Conservation (phyloP, 2,113 vertebrate species). For the Aspidoscelis tigris region DNA sequence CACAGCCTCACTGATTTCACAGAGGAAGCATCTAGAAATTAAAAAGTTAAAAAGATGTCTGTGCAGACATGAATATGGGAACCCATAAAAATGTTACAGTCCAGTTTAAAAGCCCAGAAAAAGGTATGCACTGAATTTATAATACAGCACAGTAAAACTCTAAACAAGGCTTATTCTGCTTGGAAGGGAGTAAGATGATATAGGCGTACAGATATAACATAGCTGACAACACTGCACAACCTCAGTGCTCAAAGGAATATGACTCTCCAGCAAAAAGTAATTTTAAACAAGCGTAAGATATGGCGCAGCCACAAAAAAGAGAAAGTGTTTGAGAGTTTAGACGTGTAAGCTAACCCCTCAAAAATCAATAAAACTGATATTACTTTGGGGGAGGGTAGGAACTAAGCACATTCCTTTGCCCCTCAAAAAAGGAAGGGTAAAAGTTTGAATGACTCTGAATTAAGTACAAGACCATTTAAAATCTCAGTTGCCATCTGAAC, state of each 20-base stretch:
- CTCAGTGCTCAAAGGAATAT: neutral
- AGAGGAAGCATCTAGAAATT: neutral
- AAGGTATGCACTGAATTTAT: too few species aligned
- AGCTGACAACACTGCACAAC: neutral
- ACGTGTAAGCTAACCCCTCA: slow-evolving; percentile 11
- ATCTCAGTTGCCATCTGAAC: too few species aligned
- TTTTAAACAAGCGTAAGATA: slow-evolving; percentile 31
- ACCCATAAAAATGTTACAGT: neutral
- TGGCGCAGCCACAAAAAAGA: neutral
- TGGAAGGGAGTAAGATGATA: neutral
- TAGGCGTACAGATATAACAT: neutral
- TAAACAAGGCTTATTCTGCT: neutral
- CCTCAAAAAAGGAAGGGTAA: slow-evolving; percentile 22
- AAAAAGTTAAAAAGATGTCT: neutral
- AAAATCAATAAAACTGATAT: slow-evolving; percentile 51
- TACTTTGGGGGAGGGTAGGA: neutral
- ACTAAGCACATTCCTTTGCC: neutral
- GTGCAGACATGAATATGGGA: neutral
- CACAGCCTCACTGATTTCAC: neutral
- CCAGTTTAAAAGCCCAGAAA: neutral
- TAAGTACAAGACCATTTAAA: slow-evolving; percentile 1
- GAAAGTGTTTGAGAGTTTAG: slow-evolving; percentile 15
- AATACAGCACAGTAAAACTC: neutral
- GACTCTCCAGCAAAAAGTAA: neutral
- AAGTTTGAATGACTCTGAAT: slow-evolving; percentile 19